Percentiles rank a stretch among this genome's conserved stretches.
Conservation (phyloP, 2,113 vertebrate genomes). For the Peromyscus californicus region DNA sequence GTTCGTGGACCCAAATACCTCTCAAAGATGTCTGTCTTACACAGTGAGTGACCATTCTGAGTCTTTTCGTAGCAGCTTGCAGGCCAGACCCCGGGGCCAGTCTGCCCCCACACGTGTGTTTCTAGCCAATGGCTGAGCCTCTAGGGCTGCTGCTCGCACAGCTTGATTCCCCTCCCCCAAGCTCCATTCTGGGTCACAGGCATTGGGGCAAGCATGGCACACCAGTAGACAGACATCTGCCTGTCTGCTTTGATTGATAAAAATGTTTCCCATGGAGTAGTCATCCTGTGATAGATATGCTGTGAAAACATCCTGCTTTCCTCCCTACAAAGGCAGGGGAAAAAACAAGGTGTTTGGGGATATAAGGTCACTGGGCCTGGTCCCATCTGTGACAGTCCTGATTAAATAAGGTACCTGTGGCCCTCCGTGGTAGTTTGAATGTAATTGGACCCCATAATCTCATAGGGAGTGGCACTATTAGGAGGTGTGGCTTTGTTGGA, state of each 20-base stretch:
- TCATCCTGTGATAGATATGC: neutral
- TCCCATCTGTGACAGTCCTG: neutral
- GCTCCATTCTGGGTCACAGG: neutral
- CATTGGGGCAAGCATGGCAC: too few relatives aligned
- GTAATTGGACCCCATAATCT: neutral
- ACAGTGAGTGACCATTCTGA: neutral
- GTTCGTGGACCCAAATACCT: too few relatives aligned
- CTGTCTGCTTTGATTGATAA: neutral
- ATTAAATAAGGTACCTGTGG: too few relatives aligned
- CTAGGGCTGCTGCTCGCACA: too few relatives aligned
- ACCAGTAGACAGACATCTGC: neutral
- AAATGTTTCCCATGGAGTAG: neutral
- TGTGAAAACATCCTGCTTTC: neutral
- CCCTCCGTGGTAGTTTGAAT: neutral
- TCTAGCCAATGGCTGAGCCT: neutral
- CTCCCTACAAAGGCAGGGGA: neutral
- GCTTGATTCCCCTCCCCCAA: too few relatives aligned
- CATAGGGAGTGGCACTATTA: neutral
- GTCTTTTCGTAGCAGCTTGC: too few relatives aligned
- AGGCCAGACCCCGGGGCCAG: accelerated
- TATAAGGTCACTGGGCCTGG: too few relatives aligned
- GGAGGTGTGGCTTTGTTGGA: neutral
- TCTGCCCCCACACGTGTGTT: neutral
- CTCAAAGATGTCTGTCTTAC: neutral
- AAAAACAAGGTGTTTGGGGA: neutral